A percentile compares a stretch with the other conserved stretches of the same genome.
phyloP scores from a whole-genome alignment of 2,888 invertebrate species.

The Drepanosiphum platanoidis region DNA sequence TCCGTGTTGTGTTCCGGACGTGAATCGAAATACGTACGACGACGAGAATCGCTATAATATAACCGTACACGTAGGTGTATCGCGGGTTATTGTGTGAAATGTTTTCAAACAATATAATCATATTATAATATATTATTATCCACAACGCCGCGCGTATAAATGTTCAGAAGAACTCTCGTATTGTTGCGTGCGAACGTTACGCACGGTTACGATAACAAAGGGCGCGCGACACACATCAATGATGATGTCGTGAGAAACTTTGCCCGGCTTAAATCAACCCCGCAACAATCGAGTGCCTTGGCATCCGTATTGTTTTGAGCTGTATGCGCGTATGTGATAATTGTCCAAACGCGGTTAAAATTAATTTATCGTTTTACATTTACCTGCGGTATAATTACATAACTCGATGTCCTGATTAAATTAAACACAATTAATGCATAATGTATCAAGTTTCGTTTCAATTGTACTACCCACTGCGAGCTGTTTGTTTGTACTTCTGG shows the following conservation, averaged over 20 bases:
- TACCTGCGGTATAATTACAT: background rate
- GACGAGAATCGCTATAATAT: too few relatives aligned
- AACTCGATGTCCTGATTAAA: background rate
- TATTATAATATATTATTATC: too few relatives aligned
- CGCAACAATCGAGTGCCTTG: background rate
- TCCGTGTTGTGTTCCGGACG: too few relatives aligned
- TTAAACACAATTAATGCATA: background rate
- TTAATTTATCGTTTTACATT: background rate
- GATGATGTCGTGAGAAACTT: conserved; percentile 2
- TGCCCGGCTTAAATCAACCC: background rate
- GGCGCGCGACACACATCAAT: background rate
- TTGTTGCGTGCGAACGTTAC: background rate
- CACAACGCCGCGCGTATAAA: background rate
- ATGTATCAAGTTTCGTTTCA: background rate
- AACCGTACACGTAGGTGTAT: too few relatives aligned
- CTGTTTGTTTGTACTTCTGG: background rate
- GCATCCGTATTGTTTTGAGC: background rate
- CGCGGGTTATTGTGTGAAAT: background rate
- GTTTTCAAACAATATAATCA: background rate
- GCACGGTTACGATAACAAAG: background rate
- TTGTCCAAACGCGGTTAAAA: background rate
- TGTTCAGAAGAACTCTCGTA: background rate
- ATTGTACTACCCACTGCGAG: background rate
- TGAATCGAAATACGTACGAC: too few relatives aligned
- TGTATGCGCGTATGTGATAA: background rate